A percentile compares a stretch with the other conserved stretches of the same genome.
Evolutionary conservation across 1,140 invertebrate species (phyloP).

Genomic region (Heliconius himera): DNA sequence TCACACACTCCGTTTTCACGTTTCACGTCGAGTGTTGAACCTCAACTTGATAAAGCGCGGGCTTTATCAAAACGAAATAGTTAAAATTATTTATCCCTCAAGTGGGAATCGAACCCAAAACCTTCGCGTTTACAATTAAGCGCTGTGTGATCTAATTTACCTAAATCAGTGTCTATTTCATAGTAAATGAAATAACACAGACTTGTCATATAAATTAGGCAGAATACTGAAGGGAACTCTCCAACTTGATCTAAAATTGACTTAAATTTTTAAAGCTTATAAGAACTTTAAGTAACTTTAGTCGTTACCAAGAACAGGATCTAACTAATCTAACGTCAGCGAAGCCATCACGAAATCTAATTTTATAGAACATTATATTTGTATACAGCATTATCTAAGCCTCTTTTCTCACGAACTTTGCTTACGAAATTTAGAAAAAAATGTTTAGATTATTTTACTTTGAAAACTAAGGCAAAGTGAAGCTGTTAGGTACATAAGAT

Average conservation of each 20-base stretch:
- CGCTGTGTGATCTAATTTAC: background rate
- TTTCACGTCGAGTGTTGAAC: too few species aligned
- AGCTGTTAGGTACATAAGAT: background rate
- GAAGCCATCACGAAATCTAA: slow-evolving; percentile 17
- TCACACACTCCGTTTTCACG: too few species aligned
- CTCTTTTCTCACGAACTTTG: background rate
- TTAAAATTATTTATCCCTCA: too few species aligned
- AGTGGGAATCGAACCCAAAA: too few species aligned
- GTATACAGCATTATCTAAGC: background rate
- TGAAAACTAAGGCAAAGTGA: background rate
- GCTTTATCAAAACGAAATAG: too few species aligned
- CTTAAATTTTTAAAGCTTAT: slow-evolving; percentile 46
- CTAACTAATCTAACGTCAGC: slow-evolving; percentile 16
- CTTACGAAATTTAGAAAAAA: background rate
- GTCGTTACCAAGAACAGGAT: slow-evolving; percentile 24
- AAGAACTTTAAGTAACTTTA: slow-evolving; percentile 35
- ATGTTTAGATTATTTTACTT: background rate
- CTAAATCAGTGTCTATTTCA: background rate
- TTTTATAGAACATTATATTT: slow-evolving; percentile 17
- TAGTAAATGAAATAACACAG: background rate
- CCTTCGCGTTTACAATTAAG: too few species aligned
- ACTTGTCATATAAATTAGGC: background rate
- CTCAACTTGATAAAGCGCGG: too few species aligned
- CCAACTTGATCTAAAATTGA: slow-evolving; percentile 28
- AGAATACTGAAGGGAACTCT: background rate